phyloP scores from a whole-genome alignment of 2,113 vertebrate species.

The Desmodus rotundus region DNA sequence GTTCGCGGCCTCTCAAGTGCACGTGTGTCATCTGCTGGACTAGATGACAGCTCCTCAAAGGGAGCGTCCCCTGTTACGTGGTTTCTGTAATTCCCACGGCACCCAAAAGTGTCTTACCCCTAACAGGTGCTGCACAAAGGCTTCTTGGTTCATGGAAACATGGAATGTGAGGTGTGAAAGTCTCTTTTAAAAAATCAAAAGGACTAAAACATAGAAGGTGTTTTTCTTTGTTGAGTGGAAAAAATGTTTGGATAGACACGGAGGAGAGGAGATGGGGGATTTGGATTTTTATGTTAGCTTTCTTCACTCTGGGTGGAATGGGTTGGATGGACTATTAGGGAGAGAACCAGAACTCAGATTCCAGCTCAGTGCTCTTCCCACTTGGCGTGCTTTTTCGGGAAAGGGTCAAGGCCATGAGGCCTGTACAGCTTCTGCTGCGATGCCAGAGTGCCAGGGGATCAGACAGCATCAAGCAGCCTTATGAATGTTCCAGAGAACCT shows the following conservation, averaged over 20 bases:
- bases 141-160: conserved; percentile 15
- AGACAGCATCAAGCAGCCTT: background rate
- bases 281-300: background rate
- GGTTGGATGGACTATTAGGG: background rate
- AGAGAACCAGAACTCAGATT: background rate
- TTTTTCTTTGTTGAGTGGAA: conserved; percentile 7
- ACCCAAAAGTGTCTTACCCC: background rate
- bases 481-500: background rate
- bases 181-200: background rate
- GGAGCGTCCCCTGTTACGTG: background rate
- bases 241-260: background rate
- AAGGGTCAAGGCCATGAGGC: background rate
- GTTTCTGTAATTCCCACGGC: background rate
- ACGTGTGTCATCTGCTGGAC: background rate
- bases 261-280: background rate
- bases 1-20: background rate
- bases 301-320: background rate
- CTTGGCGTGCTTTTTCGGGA: background rate
- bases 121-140: background rate
- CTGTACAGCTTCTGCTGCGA: background rate
- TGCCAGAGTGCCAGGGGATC: background rate
- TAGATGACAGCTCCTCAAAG: background rate
- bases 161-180: background rate
- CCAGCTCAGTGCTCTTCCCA: background rate
- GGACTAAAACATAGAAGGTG: background rate